Evolutionary conservation across 64 coral and sea anemone genomes (phyloP).

Genomic region (Anthopleura sola): DNA sequence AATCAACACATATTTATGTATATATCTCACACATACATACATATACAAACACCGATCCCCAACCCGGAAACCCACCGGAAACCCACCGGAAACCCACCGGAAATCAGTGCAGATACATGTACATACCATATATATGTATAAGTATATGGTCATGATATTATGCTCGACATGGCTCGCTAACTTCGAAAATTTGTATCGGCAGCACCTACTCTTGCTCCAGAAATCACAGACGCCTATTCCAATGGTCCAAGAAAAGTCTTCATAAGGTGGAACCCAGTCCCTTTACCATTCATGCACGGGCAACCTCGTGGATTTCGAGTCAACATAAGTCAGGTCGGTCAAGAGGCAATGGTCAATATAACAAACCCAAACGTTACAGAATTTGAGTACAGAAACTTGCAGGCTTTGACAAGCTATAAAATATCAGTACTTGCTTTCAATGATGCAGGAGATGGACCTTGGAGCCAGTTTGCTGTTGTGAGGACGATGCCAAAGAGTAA

Average conservation of each 20-base stretch:
- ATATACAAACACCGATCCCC: no score
- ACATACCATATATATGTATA: no score
- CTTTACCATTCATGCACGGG: conserved; percentile 7
- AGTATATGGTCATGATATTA: neutral
- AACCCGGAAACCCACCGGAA: no score
- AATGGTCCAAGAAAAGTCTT: neutral
- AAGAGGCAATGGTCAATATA: neutral
- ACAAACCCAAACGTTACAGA: neutral
- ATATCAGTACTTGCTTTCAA: conserved; percentile 18
- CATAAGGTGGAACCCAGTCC: neutral
- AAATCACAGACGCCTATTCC: neutral
- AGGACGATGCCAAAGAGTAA: conserved; percentile 5
- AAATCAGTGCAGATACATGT: no score
- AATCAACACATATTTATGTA: no score
- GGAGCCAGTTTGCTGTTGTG: neutral
- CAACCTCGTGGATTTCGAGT: neutral
- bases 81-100: no score
- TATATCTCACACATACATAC: no score
- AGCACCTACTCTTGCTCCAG: neutral
- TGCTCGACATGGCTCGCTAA: neutral
- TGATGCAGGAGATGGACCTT: conserved; percentile 8
- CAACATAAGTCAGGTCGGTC: no score
- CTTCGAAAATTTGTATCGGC: neutral
- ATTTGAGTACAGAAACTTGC: neutral
- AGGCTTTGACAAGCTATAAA: conserved; percentile 3